A percentile compares a stretch with the other conserved stretches of the same genome.
These are phyloP conservation scores for Acanthacorydalis orientalis DNA, from an alignment of 2,888 invertebrate genomes.

Conservation along the genomic window DNA sequence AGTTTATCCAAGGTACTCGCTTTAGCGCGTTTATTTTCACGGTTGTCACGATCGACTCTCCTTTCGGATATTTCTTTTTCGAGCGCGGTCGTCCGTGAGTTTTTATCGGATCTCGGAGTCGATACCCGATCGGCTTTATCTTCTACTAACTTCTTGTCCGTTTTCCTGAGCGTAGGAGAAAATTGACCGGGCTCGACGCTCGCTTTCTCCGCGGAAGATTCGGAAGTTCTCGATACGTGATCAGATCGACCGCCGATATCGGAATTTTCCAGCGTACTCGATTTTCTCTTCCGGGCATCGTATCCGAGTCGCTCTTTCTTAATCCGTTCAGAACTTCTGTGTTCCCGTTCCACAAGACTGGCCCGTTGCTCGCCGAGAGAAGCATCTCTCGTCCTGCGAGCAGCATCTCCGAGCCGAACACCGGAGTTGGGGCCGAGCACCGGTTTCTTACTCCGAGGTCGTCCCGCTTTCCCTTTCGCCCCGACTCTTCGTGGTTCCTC, in stretches of 20 bases:
- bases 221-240: constrained; percentile 29
- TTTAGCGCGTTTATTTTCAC: constrained; percentile 25
- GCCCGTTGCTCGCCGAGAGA: constrained; percentile 36
- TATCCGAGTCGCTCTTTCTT: constrained; percentile 12
- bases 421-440: constrained; percentile 22
- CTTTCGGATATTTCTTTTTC: constrained; percentile 26
- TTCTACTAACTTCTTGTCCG: constrained; percentile 38
- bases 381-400: constrained; percentile 46
- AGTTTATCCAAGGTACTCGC: constrained; percentile 36
- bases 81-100: constrained; percentile 15
- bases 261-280: constrained; percentile 20
- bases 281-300: constrained; percentile 24
- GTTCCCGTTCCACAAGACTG: constrained; percentile 23
- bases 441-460: constrained; percentile 11
- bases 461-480: constrained; percentile 16
- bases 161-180: constrained; percentile 43
- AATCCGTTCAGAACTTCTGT: constrained; percentile 13
- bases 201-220: constrained; percentile 36
- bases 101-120: constrained; percentile 9
- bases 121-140: constrained; percentile 10
- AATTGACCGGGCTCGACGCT: constrained; percentile 38
- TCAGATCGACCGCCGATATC: constrained; percentile 18
- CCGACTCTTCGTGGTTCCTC: constrained; percentile 43
- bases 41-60: constrained; percentile 23
- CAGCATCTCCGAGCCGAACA: constrained; percentile 51